Base-by-base conservation (phyloP, 2,797 vertebrate species). In the Prionace glauca region DNA sequence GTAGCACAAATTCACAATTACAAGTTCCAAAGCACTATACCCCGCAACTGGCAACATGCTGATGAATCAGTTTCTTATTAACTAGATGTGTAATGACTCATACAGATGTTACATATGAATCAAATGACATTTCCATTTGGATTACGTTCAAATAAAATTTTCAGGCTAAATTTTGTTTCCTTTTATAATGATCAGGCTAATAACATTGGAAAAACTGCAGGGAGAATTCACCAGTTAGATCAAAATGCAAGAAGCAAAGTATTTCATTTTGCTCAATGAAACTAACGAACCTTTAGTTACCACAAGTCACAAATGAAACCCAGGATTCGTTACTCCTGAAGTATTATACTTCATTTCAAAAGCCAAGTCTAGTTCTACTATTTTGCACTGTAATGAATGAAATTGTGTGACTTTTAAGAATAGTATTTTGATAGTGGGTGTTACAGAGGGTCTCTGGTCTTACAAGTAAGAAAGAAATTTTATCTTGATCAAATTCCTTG, bases 1-100 rank as follows among this genome's bases (percentile, higher is more conserved):
- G 16, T 95, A 56, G 45, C 12, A 8, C 24, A 94, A 74, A 72
- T 94, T 94, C 11, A 36, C 41, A 50, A 18, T 50, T 29, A 50
- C 45, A 74, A 95, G 50, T 72, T 94, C 29, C 71, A 77, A 26
- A 20, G 14, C 18, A 77, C 93, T 95, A 16, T n/a, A 56, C 3
- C 56, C 20, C 29, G 26, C 32, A 32, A 95, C 50, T 56, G 29
- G 29, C 71, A 50, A 74, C 14, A 3, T 56, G 12, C 8, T 95
- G 29, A 95, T 56, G 20, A 95, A 22, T 77, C 71, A 77, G 36
- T 72, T 71, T 94, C 92, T 72, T 69, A 72, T 71, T 94, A 72
- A 56, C 93, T 56, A 14, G 16, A 91, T n/a, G 12, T 77, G 16
- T 5, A 50, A 7, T 72, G 26, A 74, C 93, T 72, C 41, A 71